Evolutionary conservation across 2,888 invertebrate species (phyloP), one percentile per base, ranked within the genome.

Genomic region (Epirrhoe alternata): DNA sequence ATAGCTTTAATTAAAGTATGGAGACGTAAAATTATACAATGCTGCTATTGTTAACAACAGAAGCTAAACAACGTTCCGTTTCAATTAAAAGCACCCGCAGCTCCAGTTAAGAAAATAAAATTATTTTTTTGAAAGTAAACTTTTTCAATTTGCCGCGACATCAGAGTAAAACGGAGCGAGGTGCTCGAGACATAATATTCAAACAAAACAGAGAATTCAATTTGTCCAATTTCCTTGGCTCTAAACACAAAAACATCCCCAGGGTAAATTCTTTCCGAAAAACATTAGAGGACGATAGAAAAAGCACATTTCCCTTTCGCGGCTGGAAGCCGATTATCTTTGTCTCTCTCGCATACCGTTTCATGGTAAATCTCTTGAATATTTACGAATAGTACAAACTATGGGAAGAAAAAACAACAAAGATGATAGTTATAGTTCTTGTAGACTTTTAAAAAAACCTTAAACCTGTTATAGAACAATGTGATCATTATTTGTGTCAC

Each of bases 161-260:
- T 60, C 62, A 59, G 56, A 71, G 69, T 69, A 57, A 66, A 54
- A 61, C 58, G 68, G 60, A 52, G 45, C 61, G 57, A 61, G 66
- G 64, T 66, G 57, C 51, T 64, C 69, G 49, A 62, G 63, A 70
- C 66, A 79, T 77, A 76, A 79, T 77, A 78, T 80, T 78, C 75
- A 81, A 80, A 84, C 82, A 81, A 82, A 81, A 79, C 78, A 77
- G 72, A 78, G 73, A 81, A 85, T 84, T 85, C 81, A 80, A 82
- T 84, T 82, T 82, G 80, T 78, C 77, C 78, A 77, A 83, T 82
- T 82, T 81, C 77, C 80, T 69, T 72, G 74, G 75, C 76, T 79
- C 75, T 79, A 77, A 79, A 74, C 79, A 79, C 74, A 82, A 83
- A 82, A 81, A 83, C 78, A 80, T 82, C 81, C 80, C 81, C 51